Percentiles rank a stretch among this genome's conserved stretches.
Evolutionary conservation across 1,140 invertebrate genomes (phyloP).

Genomic region (Tetramorium alpestre): DNA sequence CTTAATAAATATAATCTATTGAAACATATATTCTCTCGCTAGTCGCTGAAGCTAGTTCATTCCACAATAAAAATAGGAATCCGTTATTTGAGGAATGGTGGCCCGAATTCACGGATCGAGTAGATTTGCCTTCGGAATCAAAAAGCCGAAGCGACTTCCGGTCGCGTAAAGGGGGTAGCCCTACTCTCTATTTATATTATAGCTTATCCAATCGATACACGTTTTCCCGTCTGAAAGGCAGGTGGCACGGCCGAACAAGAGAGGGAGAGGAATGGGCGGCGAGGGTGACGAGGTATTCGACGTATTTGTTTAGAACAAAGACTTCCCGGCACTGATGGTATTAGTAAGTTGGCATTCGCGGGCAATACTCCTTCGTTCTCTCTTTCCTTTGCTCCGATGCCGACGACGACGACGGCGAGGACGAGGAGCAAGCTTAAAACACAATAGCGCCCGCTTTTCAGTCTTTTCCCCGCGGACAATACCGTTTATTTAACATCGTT

Average conservation of each 20-base stretch:
- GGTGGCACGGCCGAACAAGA: slow-evolving; percentile 66
- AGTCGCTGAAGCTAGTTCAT: background rate
- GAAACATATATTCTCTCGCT: background rate
- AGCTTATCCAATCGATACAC: slow-evolving; percentile 78
- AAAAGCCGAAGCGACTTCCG: slow-evolving; percentile 22
- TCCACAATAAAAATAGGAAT: background rate
- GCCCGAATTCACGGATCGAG: background rate
- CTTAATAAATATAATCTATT: slow-evolving; percentile 45
- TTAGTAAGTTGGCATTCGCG: slow-evolving; percentile 80
- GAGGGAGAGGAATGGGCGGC: slow-evolving; percentile 19
- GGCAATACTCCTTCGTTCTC: slow-evolving; percentile 73
- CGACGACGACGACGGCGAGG: slow-evolving; percentile 31
- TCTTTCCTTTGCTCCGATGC: slow-evolving; percentile 77
- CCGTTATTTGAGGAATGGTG: background rate
- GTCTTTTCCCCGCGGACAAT: slow-evolving; percentile 83
- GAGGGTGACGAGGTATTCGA: slow-evolving; percentile 57
- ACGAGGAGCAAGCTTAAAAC: slow-evolving; percentile 78
- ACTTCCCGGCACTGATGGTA: slow-evolving; percentile 72
- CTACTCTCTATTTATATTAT: slow-evolving; percentile 71
- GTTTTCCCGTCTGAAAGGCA: slow-evolving; percentile 70
- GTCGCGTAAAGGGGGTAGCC: slow-evolving; percentile 44
- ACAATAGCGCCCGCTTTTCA: slow-evolving; percentile 84
- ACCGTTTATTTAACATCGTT: slow-evolving; percentile 86
- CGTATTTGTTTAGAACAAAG: slow-evolving; percentile 85
- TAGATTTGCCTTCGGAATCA: slow-evolving; percentile 7